phyloP scores from a whole-genome alignment of 2,797 vertebrate species.

The Lacerta bilineata region DNA sequence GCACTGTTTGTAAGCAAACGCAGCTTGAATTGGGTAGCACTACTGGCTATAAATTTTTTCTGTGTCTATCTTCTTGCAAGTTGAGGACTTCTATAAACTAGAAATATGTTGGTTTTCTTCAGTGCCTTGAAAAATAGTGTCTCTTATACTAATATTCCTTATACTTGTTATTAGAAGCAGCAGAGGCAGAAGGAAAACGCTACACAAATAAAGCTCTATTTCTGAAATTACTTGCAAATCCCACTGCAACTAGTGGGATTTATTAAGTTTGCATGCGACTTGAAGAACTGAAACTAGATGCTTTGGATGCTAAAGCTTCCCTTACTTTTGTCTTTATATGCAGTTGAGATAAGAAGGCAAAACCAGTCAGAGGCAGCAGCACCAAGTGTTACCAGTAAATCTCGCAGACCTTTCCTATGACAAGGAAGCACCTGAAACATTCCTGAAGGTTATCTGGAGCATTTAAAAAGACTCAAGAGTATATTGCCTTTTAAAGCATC shows the following conservation, averaged over 20 bases:
- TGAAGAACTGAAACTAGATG: conserved; percentile 4
- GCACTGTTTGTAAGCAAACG: conserved; percentile 69
- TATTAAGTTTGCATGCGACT: not conserved
- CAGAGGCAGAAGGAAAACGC: not conserved
- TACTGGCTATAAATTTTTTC: conserved; percentile 39
- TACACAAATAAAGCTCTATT: not conserved
- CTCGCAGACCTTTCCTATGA: not conserved
- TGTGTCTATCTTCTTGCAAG: not conserved
- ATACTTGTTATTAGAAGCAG: not conserved
- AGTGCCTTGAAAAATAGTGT: not conserved
- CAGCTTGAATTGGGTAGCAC: conserved; percentile 42
- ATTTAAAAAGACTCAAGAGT: not conserved
- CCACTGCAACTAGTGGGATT: not conserved
- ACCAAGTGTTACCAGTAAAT: too few relatives aligned
- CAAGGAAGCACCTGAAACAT: not conserved
- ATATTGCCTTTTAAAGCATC: not conserved
- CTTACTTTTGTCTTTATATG: not conserved
- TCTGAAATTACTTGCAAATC: not conserved
- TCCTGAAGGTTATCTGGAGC: not conserved
- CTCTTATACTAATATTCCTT: not conserved
- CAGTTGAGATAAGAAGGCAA: not conserved
- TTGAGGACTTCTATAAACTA: conserved; percentile 40
- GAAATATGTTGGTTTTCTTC: not conserved
- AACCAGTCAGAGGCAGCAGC: not conserved
- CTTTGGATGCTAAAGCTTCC: not conserved